Evolutionary conservation across 2,113 vertebrate species (phyloP).

Genomic region (Catharus minimus): DNA sequence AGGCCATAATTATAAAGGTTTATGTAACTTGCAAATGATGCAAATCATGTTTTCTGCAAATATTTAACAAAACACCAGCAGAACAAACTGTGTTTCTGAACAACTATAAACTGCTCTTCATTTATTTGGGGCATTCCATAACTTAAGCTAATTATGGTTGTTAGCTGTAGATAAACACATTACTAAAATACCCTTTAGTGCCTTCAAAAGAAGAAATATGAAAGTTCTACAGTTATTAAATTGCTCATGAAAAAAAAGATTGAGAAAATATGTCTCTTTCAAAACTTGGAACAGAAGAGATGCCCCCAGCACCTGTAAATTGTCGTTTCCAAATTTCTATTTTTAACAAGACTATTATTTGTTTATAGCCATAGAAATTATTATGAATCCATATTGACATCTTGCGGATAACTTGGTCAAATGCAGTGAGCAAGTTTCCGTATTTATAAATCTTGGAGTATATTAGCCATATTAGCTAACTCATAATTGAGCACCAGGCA

Average conservation of each 20-base stretch:
- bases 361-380: neutral
- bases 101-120: slow-evolving; percentile 43
- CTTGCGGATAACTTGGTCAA: neutral
- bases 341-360: slow-evolving; percentile 2
- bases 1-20: slow-evolving; percentile 74
- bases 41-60: slow-evolving; percentile 70
- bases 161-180: slow-evolving; percentile 66
- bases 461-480: too few species aligned
- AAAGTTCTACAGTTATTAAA: slow-evolving; percentile 35
- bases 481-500: neutral
- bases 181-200: slow-evolving; percentile 52
- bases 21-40: slow-evolving; percentile 73
- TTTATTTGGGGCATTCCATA: slow-evolving; percentile 65
- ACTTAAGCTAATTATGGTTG: slow-evolving; percentile 67
- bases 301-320: slow-evolving; percentile 19
- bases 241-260: slow-evolving; percentile 14
- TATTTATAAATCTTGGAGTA: neutral
- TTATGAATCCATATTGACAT: neutral
- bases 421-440: neutral
- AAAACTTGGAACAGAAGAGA: slow-evolving; percentile 38
- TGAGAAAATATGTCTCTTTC: slow-evolving; percentile 16
- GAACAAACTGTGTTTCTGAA: slow-evolving; percentile 48
- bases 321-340: neutral
- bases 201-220: slow-evolving; percentile 39
- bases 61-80: slow-evolving; percentile 70